Base-by-base conservation (phyloP, 2,888 invertebrate genomes). In the Limnephilus marmoratus region DNA sequence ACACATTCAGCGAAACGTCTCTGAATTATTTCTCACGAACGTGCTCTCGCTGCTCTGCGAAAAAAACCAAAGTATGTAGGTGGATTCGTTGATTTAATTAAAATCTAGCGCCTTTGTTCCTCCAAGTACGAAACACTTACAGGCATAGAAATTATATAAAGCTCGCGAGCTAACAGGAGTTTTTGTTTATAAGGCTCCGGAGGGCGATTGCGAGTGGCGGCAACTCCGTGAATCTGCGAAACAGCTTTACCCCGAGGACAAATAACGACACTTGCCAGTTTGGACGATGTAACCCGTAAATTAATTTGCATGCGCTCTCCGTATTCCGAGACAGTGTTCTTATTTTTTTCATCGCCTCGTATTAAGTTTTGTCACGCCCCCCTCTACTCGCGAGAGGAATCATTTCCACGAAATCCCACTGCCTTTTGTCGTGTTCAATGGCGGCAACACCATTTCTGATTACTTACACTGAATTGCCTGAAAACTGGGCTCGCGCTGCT, bases 231-330 rank as follows among this genome's bases (percentile, higher is more conserved):
- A 93, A 93, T 92, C 93, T 93, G 92, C 92, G 92, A 92, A 93
- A 92, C 92, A 90, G 93, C 92, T 85, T 90, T 91, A 90, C 93
- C 93, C 93, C 89, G 90, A 93, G 93, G 93, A 93, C 93, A 93
- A 93, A 93, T 93, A 93, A 93, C 93, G 93, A 93, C 93, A 93
- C 93, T 93, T 93, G 93, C 93, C 93, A 93, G 93, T 93, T 93
- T 93, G 93, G 93, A 93, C 93, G 92, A 90, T 92, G 92, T 92
- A 92, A 92, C 93, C 92, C 93, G 93, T 93, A 93, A 93, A 93
- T 93, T 93, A 93, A 93, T 93, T 93, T 93, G 92, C 93, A 93
- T 93, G 93, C 93, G 90, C 92, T 93, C 92, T 88, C 85, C 88
- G 92, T 92, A 86, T 91, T 82, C 83, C 80, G 90, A 89, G 92